Evolutionary conservation across 2,888 invertebrate genomes (phyloP), one percentile per base, ranked within the genome.

Genomic region (Leptarthrus brevirostris): DNA sequence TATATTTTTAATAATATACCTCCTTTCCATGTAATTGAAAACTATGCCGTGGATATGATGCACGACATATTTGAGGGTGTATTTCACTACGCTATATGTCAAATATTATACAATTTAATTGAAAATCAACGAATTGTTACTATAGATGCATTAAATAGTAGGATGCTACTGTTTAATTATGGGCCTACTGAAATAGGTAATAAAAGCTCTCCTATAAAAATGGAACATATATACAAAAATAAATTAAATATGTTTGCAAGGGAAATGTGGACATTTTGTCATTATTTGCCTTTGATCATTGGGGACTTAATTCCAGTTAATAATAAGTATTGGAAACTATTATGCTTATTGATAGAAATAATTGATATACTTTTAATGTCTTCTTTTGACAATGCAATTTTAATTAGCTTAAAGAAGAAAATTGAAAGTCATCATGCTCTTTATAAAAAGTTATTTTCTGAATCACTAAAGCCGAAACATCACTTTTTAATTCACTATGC

Each of bases 181-280:
- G 75, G 76, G 20, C 74, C 74, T 36, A 72, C 73, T 20, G 77
- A 77, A 74, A 74, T 74, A 26, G 74, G 75, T 52, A 75, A 76
- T 70, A 75, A 8, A 14, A 5, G 6, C 6, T 12, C 49, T 18
- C 72, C 6, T 61, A 24, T 26, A 72, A 72, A 49, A 47, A 53
- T 30, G 58, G 69, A 52, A 49, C 54, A 47, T 2, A 8, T 4
- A 10, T 12, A 14, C 56, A 73, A 53, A 56, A 73, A 56, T 44
- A 75, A 61, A 66, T 30, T 77, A 4, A 74, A 72, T 54, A 49
- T 70, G 26, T 76, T 76, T 22, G 76, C 75, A 49, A 76, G 74
- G 71, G 77, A 76, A 76, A 76, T 74, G 69, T 77, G 76, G 77
- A 76, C 76, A 4, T 76, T 77, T 26, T 12, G 54, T 44, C 76